Conservation (phyloP, 2,113 vertebrate species). For the Percina caprodes region DNA sequence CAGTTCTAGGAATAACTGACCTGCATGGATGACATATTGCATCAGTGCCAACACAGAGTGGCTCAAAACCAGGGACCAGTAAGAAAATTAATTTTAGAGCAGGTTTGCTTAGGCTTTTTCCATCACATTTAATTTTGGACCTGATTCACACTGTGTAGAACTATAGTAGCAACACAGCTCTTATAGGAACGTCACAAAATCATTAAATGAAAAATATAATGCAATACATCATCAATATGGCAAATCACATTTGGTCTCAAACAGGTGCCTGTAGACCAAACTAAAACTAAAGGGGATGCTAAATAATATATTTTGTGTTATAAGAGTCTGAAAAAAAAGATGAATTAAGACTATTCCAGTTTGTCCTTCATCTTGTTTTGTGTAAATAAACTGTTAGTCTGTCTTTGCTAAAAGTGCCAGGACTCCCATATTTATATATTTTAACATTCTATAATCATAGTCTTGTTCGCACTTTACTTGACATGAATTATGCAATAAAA, state of each 20-base stretch:
- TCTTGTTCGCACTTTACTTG: not conserved
- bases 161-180: not conserved
- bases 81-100: not conserved
- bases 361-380: conserved; percentile 61
- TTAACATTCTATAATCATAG: conserved; percentile 52
- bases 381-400: conserved; percentile 60
- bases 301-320: not conserved
- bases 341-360: not conserved
- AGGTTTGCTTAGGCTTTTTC: not conserved
- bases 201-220: not conserved
- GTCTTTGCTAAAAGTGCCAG: not conserved
- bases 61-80: conserved; percentile 12
- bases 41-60: conserved; percentile 10
- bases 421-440: conserved; percentile 72
- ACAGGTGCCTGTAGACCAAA: not conserved
- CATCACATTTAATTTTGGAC: not conserved
- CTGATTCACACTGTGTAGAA: not conserved
- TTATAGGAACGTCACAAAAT: not conserved
- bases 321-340: not conserved
- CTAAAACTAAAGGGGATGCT: not conserved
- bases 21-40: conserved; percentile 12
- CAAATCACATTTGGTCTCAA: not conserved
- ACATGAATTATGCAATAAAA: not conserved
- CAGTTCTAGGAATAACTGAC: conserved; percentile 54
- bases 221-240: not conserved